Conservation (phyloP, 2,113 vertebrate species). For the Anolis sagrei region DNA sequence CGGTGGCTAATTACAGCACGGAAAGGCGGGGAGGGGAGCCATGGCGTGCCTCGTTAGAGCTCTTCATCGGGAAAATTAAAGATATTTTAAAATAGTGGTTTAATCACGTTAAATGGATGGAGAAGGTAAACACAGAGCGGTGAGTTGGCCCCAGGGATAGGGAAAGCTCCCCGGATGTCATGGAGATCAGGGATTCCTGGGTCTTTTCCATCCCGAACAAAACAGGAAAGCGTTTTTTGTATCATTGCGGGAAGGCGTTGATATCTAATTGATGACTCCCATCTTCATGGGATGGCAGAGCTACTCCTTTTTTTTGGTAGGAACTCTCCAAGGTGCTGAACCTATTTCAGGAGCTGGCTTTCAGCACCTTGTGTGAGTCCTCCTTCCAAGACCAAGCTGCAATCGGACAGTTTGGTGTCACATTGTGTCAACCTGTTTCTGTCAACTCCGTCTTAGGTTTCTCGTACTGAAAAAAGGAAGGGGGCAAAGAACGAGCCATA, state of each 20-base stretch:
- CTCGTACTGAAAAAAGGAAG: too few species aligned
- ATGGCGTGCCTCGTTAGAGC: slow-evolving; percentile 28
- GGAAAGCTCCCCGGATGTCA: not conserved
- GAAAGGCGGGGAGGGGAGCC: slow-evolving; percentile 32
- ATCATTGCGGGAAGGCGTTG: not conserved
- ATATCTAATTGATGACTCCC: not conserved
- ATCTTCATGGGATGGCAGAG: too few species aligned
- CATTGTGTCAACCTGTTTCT: too few species aligned
- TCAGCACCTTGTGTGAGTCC: too few species aligned
- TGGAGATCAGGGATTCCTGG: not conserved
- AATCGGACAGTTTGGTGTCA: too few species aligned
- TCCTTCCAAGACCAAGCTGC: too few species aligned
- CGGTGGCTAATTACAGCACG: slow-evolving; percentile 56
- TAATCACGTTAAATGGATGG: not conserved
- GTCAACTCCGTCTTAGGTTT: too few species aligned
- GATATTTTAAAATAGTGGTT: slow-evolving; percentile 53
- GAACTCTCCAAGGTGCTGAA: not conserved
- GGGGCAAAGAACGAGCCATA: too few species aligned
- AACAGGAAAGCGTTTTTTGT: not conserved
- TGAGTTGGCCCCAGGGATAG: not conserved
- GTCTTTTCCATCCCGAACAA: too few species aligned
- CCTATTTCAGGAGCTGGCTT: too few species aligned
- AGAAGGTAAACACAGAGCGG: fast-evolving
- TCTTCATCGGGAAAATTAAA: not conserved
- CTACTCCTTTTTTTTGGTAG: not conserved